These are phyloP conservation scores for Drosophila trapezifrons DNA, from an alignment of 1,140 invertebrate species.

Conservation along the genomic window DNA sequence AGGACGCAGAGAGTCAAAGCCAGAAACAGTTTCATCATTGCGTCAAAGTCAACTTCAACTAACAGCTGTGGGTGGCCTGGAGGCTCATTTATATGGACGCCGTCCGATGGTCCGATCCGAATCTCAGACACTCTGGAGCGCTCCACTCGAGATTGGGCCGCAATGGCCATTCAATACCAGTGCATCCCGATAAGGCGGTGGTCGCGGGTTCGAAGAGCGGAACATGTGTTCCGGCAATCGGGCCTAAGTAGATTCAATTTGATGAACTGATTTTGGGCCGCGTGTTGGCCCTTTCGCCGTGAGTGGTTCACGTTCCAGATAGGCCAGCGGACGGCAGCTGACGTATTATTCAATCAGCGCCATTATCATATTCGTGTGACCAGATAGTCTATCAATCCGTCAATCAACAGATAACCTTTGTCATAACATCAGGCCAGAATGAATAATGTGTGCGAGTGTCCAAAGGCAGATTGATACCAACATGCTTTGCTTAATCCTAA, in stretches of 20 bases:
- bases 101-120: constrained; percentile 27
- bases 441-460: not conserved
- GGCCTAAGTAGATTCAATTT: constrained; percentile 22
- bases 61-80: constrained; percentile 5
- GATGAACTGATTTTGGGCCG: constrained; percentile 31
- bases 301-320: constrained; percentile 31
- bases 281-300: constrained; percentile 16
- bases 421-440: constrained; percentile 2
- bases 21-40: constrained; percentile 67
- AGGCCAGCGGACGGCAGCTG: not conserved
- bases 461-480: not conserved
- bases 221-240: constrained; percentile 45
- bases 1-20: constrained; percentile 53
- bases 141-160: constrained; percentile 63
- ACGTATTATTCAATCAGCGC: constrained; percentile 11
- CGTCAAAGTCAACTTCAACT: constrained; percentile 52
- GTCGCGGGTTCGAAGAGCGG: constrained; percentile 9
- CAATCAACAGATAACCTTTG: not conserved
- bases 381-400: constrained; percentile 17
- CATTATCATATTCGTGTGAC: constrained; percentile 9
- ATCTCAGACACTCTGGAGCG: constrained; percentile 47
- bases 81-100: constrained; percentile 50
- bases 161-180: constrained; percentile 1
- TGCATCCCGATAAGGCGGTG: constrained; percentile 27
- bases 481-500: no score